Base-by-base conservation (phyloP, 2,113 vertebrate species). In the Pica pica region DNA sequence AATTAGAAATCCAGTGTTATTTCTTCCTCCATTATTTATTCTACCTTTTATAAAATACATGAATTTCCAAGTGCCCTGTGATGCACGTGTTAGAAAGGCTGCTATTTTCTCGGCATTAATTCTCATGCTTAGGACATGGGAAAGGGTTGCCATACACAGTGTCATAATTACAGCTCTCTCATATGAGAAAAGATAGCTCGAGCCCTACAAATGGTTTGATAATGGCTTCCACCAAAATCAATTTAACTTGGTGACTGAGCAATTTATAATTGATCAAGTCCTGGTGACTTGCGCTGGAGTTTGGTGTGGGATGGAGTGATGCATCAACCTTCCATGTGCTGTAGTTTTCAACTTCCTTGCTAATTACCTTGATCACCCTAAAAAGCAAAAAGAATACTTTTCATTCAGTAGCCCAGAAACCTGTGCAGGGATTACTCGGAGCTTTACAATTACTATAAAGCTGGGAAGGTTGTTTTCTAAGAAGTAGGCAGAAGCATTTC, bases 401-500 rank as follows among this genome's bases (percentile, higher is more conserved):
- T 46, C 57, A 57, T 89, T 87, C 50, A 87, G 75, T 30, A 83
- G 42, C 79, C 80, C 33, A 15, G 82, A 52, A 55, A 27, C 10
- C 21, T 23, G 67, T 21, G 35, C 50, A 79, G 74, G 65, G 61
- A 64, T 69, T 83, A 57, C 55, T 74, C 53, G 50, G 60, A 90
- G 64, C 52, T 74, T 60, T 65, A 57, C 74, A 93, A 47, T 41
- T 16, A 56, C 22, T 64, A 80, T 47, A 70, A 69, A 93, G 17
- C 39, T 47, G 31, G 39, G 30, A 61, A 92, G 49, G 52, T 10
- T 19, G 33, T 26, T 56, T 68, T 57, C 88, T 61, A 27, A 85
- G 82, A 74, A 23, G 31, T 26, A 88, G 64, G 85, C 79, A 92
- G 77, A 81, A 96, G 76, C 55, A 60, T 92, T 97, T 90, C 90